Base-by-base conservation (phyloP, 1,140 invertebrate species). In the Drosophila willistoni region DNA sequence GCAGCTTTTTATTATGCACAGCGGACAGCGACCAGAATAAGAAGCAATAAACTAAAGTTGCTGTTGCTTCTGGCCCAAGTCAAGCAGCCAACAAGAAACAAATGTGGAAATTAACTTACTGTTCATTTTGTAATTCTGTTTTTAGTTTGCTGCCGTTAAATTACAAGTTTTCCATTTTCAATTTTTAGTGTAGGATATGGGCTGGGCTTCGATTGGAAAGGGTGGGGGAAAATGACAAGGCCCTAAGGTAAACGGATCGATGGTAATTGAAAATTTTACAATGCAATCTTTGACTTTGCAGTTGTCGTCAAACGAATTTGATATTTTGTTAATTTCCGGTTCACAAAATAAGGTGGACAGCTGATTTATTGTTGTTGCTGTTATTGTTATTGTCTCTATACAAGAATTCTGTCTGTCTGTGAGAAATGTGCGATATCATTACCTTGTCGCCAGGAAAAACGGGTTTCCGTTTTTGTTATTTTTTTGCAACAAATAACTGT, bases 1-100 rank as follows among this genome's bases (percentile, higher is more conserved):
- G 64, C 71, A 71, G 68, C 79, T 86, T 80, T 78, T 86, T 87
- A 73, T 71, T 86, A 86, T 86, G 83, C 83, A 83, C 69, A 77
- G 61, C 83, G 67, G 62, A 70, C 54, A 67, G 70, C 64, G 69
- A 51, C 54, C 69, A 47, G 79, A 80, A 86, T 77, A 82, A 61
- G 64, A 79, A 70, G 68, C 56, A 71, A 59, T 82, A 77, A 79
- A 62, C 69, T 68, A 39, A 47, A 42, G 44, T 63, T 19, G 47
- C n/a, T 14, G 19, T 10, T 51, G 44, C 44, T 51, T 19, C 17
- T 66, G 63, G 56, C 51, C 19, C 56, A 39, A 39, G 36, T 12
- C 34, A 36, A 34, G 34, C 7, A 34, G 2, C 34, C 34, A 34
- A 2, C 34, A 34, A 29, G 29, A 29, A 36, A 68, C 66, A 77